A percentile compares a stretch with the other conserved stretches of the same genome.
These are phyloP conservation scores for Drosophila setifemur DNA, from an alignment of 1,140 invertebrate species.

Conservation along the genomic window DNA sequence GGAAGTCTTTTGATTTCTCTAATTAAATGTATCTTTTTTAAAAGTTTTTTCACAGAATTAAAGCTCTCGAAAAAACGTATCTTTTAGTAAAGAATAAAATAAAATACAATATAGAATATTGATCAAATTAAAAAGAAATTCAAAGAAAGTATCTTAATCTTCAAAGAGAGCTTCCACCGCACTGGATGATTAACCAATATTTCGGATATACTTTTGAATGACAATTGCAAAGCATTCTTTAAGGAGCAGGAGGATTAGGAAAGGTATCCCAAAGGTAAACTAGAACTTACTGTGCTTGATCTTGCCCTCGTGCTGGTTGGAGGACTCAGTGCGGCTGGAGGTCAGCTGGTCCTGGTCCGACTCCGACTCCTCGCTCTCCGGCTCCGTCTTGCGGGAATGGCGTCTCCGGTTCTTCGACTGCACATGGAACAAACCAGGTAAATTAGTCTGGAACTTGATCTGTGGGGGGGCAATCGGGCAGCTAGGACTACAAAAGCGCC, in stretches of 20 bases:
- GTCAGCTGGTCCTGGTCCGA: conserved; percentile 89
- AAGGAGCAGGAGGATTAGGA: too few species aligned
- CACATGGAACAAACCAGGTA: conserved; percentile 56
- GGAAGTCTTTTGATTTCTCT: too few species aligned
- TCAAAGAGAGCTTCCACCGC: background rate
- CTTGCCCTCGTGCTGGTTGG: conserved; percentile 89
- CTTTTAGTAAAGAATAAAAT: too few species aligned
- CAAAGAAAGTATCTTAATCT: too few species aligned
- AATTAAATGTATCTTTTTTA: too few species aligned
- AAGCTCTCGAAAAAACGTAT: too few species aligned
- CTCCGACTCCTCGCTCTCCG: conserved; percentile 89
- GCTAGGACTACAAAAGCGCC: conserved; percentile 74
- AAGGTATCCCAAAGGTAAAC: background rate
- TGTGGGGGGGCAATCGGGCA: background rate
- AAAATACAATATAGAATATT: too few species aligned
- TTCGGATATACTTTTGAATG: too few species aligned
- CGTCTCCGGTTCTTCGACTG: conserved; percentile 84
- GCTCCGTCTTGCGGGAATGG: conserved; percentile 85
- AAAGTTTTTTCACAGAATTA: too few species aligned
- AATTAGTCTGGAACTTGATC: conserved; percentile 53
- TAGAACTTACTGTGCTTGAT: conserved; percentile 86
- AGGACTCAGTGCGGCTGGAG: conserved; percentile 89
- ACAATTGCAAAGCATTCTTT: too few species aligned
- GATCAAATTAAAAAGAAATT: too few species aligned
- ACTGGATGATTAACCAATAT: too few species aligned